Evolutionary conservation across 1,140 invertebrate species (phyloP).

Genomic region (Pachypeltis micranthus): DNA sequence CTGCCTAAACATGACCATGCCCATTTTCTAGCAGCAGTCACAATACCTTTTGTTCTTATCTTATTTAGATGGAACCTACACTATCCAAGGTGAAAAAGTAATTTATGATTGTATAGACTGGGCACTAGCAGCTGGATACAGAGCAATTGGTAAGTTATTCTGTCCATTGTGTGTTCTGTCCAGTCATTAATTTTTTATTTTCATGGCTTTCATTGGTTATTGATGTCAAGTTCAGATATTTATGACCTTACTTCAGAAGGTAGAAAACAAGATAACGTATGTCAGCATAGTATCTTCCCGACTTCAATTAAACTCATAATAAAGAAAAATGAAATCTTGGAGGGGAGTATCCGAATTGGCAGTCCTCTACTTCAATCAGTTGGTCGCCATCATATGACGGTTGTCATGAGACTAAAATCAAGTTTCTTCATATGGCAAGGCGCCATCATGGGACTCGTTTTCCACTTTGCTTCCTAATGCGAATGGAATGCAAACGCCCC

Average conservation of each 20-base stretch:
- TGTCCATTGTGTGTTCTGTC: background rate
- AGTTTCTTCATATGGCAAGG: too few relatives aligned
- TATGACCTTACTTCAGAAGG: background rate
- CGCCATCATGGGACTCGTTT: too few relatives aligned
- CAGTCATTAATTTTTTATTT: background rate
- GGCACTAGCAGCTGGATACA: constrained; percentile 16
- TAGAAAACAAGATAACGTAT: background rate
- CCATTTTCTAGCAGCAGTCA: background rate
- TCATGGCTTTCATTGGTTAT: too few relatives aligned
- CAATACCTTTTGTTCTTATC: too few relatives aligned
- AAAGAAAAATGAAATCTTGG: background rate
- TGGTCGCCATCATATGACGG: too few relatives aligned
- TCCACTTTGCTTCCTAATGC: too few relatives aligned
- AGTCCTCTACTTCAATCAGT: too few relatives aligned
- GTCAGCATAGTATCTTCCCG: background rate
- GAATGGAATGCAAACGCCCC: too few relatives aligned
- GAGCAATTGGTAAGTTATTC: constrained; percentile 12
- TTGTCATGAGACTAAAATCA: too few relatives aligned
- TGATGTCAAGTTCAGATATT: background rate
- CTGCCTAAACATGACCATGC: background rate
- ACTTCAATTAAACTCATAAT: background rate
- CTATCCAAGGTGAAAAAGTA: constrained; percentile 6
- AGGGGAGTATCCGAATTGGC: too few relatives aligned
- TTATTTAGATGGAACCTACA: constrained; percentile 20
- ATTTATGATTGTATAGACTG: constrained; percentile 1